These are phyloP conservation scores for Mallotus villosus DNA, from an alignment of 2,797 vertebrate genomes.

Conservation along the genomic window DNA sequence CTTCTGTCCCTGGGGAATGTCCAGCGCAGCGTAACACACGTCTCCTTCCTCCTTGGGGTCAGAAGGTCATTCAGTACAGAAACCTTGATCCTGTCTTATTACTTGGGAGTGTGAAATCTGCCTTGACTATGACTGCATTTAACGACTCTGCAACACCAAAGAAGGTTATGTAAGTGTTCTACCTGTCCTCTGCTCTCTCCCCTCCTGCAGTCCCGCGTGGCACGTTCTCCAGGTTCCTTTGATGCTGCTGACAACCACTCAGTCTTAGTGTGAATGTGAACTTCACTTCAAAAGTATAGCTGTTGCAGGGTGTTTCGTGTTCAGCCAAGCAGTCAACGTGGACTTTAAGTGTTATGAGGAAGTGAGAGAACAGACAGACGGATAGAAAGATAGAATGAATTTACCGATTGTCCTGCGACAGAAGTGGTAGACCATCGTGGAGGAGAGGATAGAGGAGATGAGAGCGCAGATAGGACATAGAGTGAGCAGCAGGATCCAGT, in stretches of 20 bases:
- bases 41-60: no score
- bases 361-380: neutral
- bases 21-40: no score
- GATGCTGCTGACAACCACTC: neutral
- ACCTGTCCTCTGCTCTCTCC: neutral
- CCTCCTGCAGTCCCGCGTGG: neutral
- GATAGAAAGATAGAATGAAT: no score
- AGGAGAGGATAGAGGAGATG: slow-evolving; percentile 13
- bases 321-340: neutral
- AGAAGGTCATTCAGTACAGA: no score
- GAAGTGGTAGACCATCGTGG: neutral
- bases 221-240: neutral
- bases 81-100: no score
- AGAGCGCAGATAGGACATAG: slow-evolving; percentile 12
- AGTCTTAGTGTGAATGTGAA: neutral
- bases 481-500: slow-evolving; percentile 6
- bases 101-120: no score
- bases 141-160: neutral
- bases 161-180: neutral
- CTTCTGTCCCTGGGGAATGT: no score
- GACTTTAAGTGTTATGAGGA: neutral
- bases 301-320: neutral
- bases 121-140: neutral
- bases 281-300: neutral
- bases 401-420: slow-evolving; percentile 8